phyloP scores from a whole-genome alignment of 2,888 invertebrate species.

The Lysandra bellargus region DNA sequence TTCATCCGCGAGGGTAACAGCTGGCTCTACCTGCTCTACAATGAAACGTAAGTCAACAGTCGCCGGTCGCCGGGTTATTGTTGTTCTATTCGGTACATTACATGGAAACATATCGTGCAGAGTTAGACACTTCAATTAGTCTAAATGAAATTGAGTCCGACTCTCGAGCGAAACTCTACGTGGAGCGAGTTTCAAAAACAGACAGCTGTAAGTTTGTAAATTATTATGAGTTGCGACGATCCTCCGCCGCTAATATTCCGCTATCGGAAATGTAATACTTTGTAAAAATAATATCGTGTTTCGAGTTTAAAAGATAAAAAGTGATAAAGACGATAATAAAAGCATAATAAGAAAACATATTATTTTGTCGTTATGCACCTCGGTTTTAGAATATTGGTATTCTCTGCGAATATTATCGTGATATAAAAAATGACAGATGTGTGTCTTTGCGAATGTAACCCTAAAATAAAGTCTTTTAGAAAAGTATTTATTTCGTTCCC shows the following conservation, averaged over 20 bases:
- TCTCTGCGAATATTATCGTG: background rate
- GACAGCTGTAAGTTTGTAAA: conserved; percentile 6
- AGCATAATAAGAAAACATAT: background rate
- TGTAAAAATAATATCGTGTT: background rate
- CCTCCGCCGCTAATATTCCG: background rate
- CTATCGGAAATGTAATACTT: background rate
- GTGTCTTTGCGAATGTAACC: background rate
- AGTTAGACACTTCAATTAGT: conserved; percentile 29
- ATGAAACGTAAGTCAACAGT: conserved; percentile 66
- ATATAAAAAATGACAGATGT: background rate
- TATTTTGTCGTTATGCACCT: background rate
- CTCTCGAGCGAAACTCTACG: conserved; percentile 11
- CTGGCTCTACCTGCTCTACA: conserved; percentile 74
- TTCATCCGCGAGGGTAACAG: conserved; percentile 61
- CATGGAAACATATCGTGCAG: background rate
- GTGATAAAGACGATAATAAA: background rate
- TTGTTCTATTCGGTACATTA: conserved; percentile 42
- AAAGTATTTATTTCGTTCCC: conserved; percentile 23
- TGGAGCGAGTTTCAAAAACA: conserved; percentile 19
- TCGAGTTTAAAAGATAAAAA: background rate
- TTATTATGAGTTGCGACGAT: background rate
- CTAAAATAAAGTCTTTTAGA: conserved; percentile 12
- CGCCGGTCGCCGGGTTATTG: conserved; percentile 53
- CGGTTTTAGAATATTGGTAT: too few species aligned
- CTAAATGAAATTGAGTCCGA: conserved; percentile 13